Evolutionary conservation across 2,888 invertebrate species (phyloP).

Genomic region (Trileptium ribeirensis): DNA sequence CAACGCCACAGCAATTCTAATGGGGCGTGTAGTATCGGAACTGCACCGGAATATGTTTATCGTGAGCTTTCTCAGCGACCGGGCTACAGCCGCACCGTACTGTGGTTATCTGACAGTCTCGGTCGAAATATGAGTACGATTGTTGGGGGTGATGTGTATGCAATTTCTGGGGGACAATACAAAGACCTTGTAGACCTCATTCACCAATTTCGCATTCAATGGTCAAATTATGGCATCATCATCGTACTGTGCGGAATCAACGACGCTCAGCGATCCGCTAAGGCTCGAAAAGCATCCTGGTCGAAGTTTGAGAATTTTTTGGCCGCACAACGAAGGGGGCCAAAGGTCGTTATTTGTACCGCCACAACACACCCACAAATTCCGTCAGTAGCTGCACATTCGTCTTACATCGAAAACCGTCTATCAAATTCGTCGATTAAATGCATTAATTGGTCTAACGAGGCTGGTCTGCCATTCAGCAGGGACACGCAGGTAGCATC

Average conservation of each 20-base stretch:
- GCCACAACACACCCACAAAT: not conserved
- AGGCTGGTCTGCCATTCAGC: not conserved
- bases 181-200: not conserved
- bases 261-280: not conserved
- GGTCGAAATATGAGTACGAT: not conserved
- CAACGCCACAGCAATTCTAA: not conserved
- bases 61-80: no score
- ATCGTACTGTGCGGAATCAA: not conserved
- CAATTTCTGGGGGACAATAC: not conserved
- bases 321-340: not conserved
- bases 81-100: not conserved
- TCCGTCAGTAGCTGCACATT: not conserved
- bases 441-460: not conserved
- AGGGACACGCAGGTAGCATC: not conserved
- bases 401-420: not conserved
- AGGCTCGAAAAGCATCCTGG: not conserved
- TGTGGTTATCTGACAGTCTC: not conserved
- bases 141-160: not conserved
- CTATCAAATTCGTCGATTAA: not conserved
- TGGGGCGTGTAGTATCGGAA: not conserved
- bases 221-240: not conserved
- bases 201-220: not conserved
- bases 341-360: not conserved
- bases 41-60: not conserved
- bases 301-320: not conserved